Evolutionary conservation across 2,888 invertebrate genomes (phyloP).

Genomic region (Drosophila birchii): DNA sequence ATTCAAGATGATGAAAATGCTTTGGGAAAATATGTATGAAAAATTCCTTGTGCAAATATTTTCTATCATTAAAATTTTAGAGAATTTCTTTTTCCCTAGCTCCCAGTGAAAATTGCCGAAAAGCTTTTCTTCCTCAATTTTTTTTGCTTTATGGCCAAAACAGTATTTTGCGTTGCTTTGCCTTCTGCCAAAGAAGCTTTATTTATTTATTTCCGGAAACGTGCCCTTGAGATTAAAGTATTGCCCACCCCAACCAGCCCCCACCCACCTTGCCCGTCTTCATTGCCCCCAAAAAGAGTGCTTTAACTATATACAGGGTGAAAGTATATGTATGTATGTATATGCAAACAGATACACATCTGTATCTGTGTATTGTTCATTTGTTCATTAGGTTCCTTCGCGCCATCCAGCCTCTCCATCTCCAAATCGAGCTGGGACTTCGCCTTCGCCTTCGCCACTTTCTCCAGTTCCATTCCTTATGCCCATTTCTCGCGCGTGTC

Average conservation of each 20-base stretch:
- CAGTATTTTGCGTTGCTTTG: conserved; percentile 25
- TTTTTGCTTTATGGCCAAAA: conserved; percentile 18
- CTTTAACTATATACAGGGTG: conserved; percentile 23
- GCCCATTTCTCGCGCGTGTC: conserved; percentile 45
- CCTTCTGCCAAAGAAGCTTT: conserved; percentile 59
- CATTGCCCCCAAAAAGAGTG: conserved; percentile 9
- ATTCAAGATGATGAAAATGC: conserved; percentile 19
- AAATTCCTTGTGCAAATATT: conserved; percentile 51
- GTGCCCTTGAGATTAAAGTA: conserved; percentile 71
- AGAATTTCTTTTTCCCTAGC: conserved; percentile 57
- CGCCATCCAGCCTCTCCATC: conserved; percentile 30
- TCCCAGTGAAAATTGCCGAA: conserved; percentile 10
- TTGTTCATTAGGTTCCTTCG: conserved; percentile 68
- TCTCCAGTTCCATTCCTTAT: neutral
- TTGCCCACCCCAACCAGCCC: neutral
- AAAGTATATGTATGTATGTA: conserved; percentile 9
- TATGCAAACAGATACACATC: conserved; percentile 32
- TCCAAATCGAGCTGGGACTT: conserved; percentile 4
- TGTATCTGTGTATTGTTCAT: conserved; percentile 71
- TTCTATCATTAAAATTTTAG: conserved; percentile 74
- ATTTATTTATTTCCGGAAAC: conserved; percentile 81
- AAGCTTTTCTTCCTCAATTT: conserved; percentile 16
- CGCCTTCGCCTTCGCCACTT: neutral
- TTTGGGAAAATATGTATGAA: conserved; percentile 18
- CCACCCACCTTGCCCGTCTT: neutral